phyloP scores from a whole-genome alignment of 2,888 invertebrate species.

The Neocrepidodera transversa region DNA sequence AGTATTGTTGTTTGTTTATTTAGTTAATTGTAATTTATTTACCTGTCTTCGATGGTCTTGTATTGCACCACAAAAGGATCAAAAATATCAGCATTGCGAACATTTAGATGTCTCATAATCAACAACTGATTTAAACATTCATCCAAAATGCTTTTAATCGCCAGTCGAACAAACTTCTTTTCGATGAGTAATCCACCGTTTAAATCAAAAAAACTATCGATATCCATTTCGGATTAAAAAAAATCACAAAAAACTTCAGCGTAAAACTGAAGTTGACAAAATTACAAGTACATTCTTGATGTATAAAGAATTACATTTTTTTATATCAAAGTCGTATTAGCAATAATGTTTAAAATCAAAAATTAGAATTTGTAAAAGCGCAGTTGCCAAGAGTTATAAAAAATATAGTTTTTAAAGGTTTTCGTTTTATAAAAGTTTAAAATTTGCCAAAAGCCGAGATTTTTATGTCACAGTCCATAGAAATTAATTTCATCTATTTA shows the following conservation, averaged over 20 bases:
- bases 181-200: not conserved
- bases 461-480: too few species aligned
- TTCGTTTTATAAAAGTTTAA: too few species aligned
- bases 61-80: constrained; percentile 20
- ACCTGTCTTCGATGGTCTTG: constrained; percentile 28
- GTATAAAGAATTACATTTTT: too few species aligned
- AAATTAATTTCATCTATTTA: too few species aligned
- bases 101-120: constrained; percentile 41
- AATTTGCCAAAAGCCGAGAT: too few species aligned
- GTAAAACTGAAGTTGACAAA: not conserved
- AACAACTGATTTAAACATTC: constrained; percentile 43
- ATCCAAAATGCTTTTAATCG: constrained; percentile 4
- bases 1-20: not conserved
- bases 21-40: not conserved
- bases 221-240: not conserved
- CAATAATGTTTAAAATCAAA: too few species aligned
- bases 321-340: too few species aligned
- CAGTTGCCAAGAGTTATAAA: too few species aligned
- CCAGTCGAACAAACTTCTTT: not conserved
- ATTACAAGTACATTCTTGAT: too few species aligned
- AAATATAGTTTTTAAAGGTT: too few species aligned
- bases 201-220: constrained; percentile 1
- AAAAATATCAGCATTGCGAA: constrained; percentile 16
- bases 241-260: not conserved
- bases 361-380: too few species aligned